A percentile compares a stretch with the other conserved stretches of the same genome.
Evolutionary conservation across 2,888 invertebrate genomes (phyloP).

Genomic region (Spialia ferax): DNA sequence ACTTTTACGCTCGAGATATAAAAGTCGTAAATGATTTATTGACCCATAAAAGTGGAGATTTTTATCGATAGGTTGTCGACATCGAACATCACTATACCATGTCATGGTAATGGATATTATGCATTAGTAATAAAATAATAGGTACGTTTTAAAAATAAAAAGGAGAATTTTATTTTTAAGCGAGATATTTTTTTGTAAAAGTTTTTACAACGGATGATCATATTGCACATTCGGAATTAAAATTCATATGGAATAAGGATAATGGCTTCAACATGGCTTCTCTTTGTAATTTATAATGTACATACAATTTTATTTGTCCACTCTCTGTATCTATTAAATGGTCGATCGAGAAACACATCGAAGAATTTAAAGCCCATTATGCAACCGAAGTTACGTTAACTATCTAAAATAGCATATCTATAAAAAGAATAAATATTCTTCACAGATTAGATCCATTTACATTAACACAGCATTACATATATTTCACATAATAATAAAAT

Average conservation of each 20-base stretch:
- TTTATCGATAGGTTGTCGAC: conserved; percentile 57
- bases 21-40: conserved; percentile 55
- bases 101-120: too few relatives aligned
- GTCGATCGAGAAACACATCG: background rate
- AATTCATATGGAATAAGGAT: too few relatives aligned
- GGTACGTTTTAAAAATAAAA: too few relatives aligned
- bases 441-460: background rate
- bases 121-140: too few relatives aligned
- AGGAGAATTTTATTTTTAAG: too few relatives aligned
- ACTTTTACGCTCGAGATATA: conserved; percentile 31
- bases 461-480: background rate
- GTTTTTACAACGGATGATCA: too few relatives aligned
- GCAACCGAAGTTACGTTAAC: background rate
- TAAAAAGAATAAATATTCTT: background rate
- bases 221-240: too few relatives aligned
- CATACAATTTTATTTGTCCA: too few relatives aligned
- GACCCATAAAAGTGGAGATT: conserved; percentile 53
- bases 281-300: too few relatives aligned
- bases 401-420: background rate
- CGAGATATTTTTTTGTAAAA: too few relatives aligned
- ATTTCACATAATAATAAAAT: conserved; percentile 25
- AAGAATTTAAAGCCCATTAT: background rate
- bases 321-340: background rate
- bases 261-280: too few relatives aligned
- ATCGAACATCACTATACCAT: conserved; percentile 53